Conservation (phyloP, 2,888 invertebrate genomes). For the Pomacea canaliculata region DNA sequence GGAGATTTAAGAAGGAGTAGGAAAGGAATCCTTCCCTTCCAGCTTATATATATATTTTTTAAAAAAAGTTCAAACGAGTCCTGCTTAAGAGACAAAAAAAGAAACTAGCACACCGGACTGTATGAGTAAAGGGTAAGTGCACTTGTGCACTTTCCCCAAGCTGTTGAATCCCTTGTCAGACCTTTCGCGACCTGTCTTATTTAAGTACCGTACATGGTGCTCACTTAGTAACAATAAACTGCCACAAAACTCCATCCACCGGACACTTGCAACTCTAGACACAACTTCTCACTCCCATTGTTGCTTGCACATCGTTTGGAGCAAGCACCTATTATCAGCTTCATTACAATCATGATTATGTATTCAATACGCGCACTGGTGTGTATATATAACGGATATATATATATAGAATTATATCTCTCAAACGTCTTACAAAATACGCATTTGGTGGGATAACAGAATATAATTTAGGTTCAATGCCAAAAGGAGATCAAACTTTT, state of each 20-base stretch:
- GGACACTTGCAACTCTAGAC: background rate
- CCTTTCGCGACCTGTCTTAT: conserved; percentile 8
- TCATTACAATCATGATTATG: conserved; percentile 4
- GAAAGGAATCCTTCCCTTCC: too few relatives aligned
- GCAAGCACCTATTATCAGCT: background rate
- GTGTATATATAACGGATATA: background rate
- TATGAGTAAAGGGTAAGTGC: too few relatives aligned
- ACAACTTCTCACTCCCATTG: conserved; percentile 1
- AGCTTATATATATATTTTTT: too few relatives aligned
- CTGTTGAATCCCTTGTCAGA: background rate
- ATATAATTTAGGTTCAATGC: too few relatives aligned
- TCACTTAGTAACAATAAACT: background rate
- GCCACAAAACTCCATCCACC: background rate
- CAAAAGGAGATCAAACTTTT: too few relatives aligned
- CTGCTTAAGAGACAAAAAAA: too few relatives aligned
- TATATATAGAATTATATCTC: background rate
- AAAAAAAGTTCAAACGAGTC: too few relatives aligned
- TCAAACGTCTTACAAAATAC: background rate
- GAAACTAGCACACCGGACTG: too few relatives aligned
- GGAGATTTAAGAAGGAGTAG: too few relatives aligned
- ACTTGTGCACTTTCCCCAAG: background rate
- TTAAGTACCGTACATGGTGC: background rate
- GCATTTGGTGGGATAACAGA: conserved; percentile 1
- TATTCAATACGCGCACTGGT: background rate
- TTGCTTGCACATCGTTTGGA: too few relatives aligned